Evolutionary conservation across 30 jellyfish, hydroid and myxozoan species (phyloP).

Genomic region (Aurelia aurita): DNA sequence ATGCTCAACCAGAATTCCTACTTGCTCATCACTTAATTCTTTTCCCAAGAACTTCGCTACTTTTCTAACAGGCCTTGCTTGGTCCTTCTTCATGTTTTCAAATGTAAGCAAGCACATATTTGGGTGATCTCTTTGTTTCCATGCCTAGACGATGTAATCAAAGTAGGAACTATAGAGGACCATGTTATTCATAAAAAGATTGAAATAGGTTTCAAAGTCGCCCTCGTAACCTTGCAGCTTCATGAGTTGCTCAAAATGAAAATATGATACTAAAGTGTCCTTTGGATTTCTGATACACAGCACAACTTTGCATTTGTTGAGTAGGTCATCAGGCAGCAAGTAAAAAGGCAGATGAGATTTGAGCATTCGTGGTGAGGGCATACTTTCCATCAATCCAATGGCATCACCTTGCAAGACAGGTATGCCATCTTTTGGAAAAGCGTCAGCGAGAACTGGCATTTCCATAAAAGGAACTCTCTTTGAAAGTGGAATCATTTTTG

Average conservation of each 20-base stretch:
- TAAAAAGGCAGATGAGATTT: constrained; percentile 41
- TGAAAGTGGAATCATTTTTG: not conserved
- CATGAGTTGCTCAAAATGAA: constrained; percentile 34
- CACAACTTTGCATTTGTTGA: constrained; percentile 44
- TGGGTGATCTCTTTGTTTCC: constrained; percentile 46
- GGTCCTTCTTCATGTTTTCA: constrained; percentile 49
- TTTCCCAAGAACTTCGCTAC: constrained; percentile 41
- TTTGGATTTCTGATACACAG: constrained; percentile 55
- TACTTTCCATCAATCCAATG: not conserved
- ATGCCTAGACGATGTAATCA: constrained; percentile 21
- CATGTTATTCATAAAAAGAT: constrained; percentile 23
- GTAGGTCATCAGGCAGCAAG: constrained; percentile 50
- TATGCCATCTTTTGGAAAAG: not conserved
- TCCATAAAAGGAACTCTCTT: constrained; percentile 15
- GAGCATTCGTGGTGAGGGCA: constrained; percentile 51
- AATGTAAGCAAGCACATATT: constrained; percentile 18
- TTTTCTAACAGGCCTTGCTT: constrained; percentile 1
- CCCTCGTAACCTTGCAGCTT: constrained; percentile 6
- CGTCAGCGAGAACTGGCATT: not conserved
- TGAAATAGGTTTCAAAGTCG: constrained; percentile 14
- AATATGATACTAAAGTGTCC: constrained; percentile 49
- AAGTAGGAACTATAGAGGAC: constrained; percentile 26
- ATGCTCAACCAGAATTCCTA: constrained; percentile 6
- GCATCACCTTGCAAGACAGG: not conserved
- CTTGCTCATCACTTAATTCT: constrained; percentile 27